A percentile compares a stretch with the other conserved stretches of the same genome.
phyloP scores from a whole-genome alignment of 2,113 vertebrate species.

The Hippocampus barbouri region DNA sequence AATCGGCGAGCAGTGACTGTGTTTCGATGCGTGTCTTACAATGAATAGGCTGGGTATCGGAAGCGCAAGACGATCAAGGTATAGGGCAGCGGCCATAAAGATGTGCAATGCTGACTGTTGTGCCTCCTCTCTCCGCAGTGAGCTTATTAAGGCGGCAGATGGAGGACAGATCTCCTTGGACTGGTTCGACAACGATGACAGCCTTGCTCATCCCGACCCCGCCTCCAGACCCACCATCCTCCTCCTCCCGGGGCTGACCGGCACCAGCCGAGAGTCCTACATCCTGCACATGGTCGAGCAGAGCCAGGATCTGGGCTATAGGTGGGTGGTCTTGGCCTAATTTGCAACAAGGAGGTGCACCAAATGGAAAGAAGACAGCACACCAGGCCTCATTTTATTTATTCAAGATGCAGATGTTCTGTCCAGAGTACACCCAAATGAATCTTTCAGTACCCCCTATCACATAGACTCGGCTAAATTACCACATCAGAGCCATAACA shows the following conservation, averaged over 20 bases:
- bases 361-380: constrained; percentile 21
- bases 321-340: constrained; percentile 72
- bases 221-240: constrained; percentile 86
- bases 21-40: too few relatives aligned
- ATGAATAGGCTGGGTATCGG: not conserved
- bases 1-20: too few relatives aligned
- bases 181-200: constrained; percentile 92
- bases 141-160: constrained; percentile 93
- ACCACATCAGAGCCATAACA: not conserved
- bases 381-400: constrained; percentile 6
- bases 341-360: constrained; percentile 12
- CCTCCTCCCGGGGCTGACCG: constrained; percentile 90
- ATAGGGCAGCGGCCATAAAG: constrained; percentile 10
- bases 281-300: constrained; percentile 98
- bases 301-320: constrained; percentile 89
- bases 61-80: not conserved
- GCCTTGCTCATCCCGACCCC: constrained; percentile 75
- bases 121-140: constrained; percentile 77
- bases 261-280: constrained; percentile 96
- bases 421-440: not conserved
- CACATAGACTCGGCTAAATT: not conserved
- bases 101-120: constrained; percentile 15
- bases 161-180: constrained; percentile 98
- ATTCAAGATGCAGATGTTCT: constrained; percentile 4
- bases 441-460: not conserved